Conservation (phyloP, 2,113 vertebrate genomes). For the Crotophaga sulcirostris region DNA sequence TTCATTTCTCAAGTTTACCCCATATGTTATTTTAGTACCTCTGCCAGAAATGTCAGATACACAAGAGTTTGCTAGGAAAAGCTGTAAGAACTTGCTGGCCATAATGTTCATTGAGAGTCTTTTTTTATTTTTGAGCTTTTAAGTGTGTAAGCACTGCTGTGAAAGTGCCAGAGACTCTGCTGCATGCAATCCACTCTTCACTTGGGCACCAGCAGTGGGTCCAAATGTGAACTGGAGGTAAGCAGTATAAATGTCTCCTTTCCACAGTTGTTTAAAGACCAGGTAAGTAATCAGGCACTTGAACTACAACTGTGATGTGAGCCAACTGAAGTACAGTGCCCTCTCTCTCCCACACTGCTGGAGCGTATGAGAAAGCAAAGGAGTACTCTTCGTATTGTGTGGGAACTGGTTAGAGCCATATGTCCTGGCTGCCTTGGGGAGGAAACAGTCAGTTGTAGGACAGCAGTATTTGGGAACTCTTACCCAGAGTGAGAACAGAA, state of each 20-base stretch:
- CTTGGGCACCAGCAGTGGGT: not conserved
- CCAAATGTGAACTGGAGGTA: not conserved
- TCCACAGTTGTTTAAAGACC: fast-evolving
- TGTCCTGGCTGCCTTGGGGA: not conserved
- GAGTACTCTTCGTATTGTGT: not conserved
- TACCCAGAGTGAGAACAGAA: not conserved
- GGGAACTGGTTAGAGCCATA: not conserved
- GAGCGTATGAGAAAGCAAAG: not conserved
- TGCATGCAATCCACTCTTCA: not conserved
- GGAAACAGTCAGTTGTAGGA: not conserved
- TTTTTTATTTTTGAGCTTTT: not conserved
- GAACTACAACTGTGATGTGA: not conserved
- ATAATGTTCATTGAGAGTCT: not conserved
- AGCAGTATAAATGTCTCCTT: not conserved
- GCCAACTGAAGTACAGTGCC: not conserved
- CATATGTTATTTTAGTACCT: not conserved
- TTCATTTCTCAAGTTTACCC: not conserved
- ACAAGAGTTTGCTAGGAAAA: not conserved
- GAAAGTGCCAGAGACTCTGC: not conserved
- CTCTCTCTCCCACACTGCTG: not conserved
- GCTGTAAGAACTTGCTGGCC: not conserved
- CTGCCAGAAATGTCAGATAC: not conserved
- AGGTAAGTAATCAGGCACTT: not conserved
- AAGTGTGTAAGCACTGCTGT: not conserved
- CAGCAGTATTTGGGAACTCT: not conserved